A percentile compares a stretch with the other conserved stretches of the same genome.
phyloP scores from a whole-genome alignment of 1,140 invertebrate species.

The Nasonia giraulti region DNA sequence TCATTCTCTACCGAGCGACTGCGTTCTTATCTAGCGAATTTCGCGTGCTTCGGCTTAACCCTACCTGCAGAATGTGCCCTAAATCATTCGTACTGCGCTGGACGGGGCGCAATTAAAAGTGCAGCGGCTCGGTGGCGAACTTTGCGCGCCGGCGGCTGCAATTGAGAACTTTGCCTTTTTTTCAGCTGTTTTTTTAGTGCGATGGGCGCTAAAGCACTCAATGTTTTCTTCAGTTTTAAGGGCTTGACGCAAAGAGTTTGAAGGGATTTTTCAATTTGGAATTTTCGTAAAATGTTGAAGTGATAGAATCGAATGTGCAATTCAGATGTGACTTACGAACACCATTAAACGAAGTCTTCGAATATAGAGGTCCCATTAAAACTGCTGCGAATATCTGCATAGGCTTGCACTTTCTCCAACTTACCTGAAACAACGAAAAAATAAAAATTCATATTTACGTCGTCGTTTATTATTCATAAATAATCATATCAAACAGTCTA shows the following conservation, averaged over 20 bases:
- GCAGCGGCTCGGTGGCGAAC: background rate
- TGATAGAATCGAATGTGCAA: too few species aligned
- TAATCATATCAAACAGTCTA: too few species aligned
- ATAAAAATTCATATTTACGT: background rate
- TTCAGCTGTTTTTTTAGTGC: background rate
- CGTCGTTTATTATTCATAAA: too few species aligned
- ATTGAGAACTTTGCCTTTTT: background rate
- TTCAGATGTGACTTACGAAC: too few species aligned
- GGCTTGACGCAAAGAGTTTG: too few species aligned
- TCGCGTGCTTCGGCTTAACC: conserved; percentile 17
- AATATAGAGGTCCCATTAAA: too few species aligned
- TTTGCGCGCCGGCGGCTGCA: background rate
- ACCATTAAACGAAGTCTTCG: too few species aligned
- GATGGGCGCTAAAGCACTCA: too few species aligned
- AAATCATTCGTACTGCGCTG: conserved; percentile 8
- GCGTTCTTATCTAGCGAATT: conserved; percentile 40
- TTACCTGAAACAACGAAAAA: background rate
- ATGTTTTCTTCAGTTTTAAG: too few species aligned
- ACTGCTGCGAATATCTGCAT: too few species aligned
- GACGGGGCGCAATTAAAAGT: conserved; percentile 34
- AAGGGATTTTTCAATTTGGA: too few species aligned
- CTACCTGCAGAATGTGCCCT: background rate
- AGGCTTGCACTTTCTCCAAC: background rate
- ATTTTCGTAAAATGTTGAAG: too few species aligned
- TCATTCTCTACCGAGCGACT: background rate